Evolutionary conservation across 2,888 invertebrate genomes (phyloP).

Genomic region (Drosophila testacea): DNA sequence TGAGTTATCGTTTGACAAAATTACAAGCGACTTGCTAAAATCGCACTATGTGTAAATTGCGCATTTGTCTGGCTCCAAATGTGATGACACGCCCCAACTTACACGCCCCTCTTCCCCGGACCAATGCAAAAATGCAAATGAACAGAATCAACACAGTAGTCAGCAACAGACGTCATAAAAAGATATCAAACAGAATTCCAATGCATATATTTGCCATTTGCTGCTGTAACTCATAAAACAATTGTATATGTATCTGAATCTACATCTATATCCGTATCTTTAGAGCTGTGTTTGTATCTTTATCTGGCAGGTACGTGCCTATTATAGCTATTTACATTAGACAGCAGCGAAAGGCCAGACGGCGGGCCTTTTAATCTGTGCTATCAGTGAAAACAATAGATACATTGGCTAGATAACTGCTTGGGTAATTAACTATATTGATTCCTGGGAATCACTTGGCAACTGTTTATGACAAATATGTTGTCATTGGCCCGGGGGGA

Average conservation of each 20-base stretch:
- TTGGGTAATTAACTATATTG: conserved; percentile 9
- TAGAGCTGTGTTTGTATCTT: conserved; percentile 21
- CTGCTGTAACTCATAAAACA: conserved; percentile 14
- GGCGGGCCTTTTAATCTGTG: conserved; percentile 32
- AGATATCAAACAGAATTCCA: conserved; percentile 18
- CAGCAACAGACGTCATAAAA: conserved; percentile 49
- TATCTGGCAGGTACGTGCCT: conserved; percentile 38
- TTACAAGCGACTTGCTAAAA: conserved; percentile 24
- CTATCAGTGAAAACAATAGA: conserved; percentile 25
- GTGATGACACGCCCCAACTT: conserved; percentile 4
- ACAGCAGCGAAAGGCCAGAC: conserved; percentile 31
- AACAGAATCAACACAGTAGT: conserved; percentile 26
- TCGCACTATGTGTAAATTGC: conserved; percentile 29
- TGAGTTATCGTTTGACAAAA: conserved; percentile 34
- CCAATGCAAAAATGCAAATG: conserved; percentile 1
- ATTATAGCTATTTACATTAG: conserved; percentile 29
- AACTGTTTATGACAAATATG: conserved; percentile 18
- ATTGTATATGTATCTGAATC: background rate
- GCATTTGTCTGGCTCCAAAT: conserved; percentile 32
- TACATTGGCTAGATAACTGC: conserved; percentile 14
- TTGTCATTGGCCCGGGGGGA: conserved; percentile 7
- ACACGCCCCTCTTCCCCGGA: background rate
- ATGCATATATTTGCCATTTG: conserved; percentile 20
- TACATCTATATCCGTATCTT: background rate
- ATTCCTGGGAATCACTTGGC: conserved; percentile 30